Conservation (phyloP, 2,797 vertebrate species). For the Coranthus polyacanthus region DNA sequence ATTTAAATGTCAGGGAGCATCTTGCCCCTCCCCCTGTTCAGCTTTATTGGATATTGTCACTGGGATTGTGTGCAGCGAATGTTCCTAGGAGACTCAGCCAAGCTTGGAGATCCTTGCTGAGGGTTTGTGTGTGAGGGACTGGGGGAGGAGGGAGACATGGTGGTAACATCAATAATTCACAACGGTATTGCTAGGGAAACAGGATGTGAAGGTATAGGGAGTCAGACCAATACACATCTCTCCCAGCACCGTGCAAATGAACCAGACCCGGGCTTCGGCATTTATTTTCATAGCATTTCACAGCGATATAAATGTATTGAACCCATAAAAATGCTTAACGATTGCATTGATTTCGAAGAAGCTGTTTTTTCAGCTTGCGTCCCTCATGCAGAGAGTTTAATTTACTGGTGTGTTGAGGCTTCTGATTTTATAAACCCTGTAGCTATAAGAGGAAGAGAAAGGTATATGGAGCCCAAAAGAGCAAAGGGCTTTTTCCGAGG, state of each 20-base stretch:
- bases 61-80: slow-evolving; percentile 69
- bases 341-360: slow-evolving; percentile 77
- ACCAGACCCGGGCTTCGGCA: slow-evolving; percentile 38
- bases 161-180: slow-evolving; percentile 85
- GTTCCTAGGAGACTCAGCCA: slow-evolving; percentile 73
- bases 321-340: slow-evolving; percentile 75
- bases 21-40: slow-evolving; percentile 59
- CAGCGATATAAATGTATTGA: slow-evolving; percentile 59
- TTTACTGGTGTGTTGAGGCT: slow-evolving; percentile 71
- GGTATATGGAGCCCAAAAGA: slow-evolving; percentile 57
- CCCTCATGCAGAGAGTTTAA: slow-evolving; percentile 71
- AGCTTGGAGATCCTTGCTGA: slow-evolving; percentile 73
- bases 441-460: slow-evolving; percentile 50
- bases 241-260: slow-evolving; percentile 71
- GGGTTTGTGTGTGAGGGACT: slow-evolving; percentile 66
- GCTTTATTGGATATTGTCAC: slow-evolving; percentile 83
- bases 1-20: slow-evolving; percentile 83
- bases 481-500: slow-evolving; percentile 65
- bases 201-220: slow-evolving; percentile 78
- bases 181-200: slow-evolving; percentile 80
- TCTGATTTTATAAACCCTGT: slow-evolving; percentile 69
- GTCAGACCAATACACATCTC: slow-evolving; percentile 55
- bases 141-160: slow-evolving; percentile 63
- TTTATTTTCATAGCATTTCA: slow-evolving; percentile 70
- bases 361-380: slow-evolving; percentile 52